Evolutionary conservation across 2,797 vertebrate species (phyloP).

Genomic region (Melanotaenia maccullochi): DNA sequence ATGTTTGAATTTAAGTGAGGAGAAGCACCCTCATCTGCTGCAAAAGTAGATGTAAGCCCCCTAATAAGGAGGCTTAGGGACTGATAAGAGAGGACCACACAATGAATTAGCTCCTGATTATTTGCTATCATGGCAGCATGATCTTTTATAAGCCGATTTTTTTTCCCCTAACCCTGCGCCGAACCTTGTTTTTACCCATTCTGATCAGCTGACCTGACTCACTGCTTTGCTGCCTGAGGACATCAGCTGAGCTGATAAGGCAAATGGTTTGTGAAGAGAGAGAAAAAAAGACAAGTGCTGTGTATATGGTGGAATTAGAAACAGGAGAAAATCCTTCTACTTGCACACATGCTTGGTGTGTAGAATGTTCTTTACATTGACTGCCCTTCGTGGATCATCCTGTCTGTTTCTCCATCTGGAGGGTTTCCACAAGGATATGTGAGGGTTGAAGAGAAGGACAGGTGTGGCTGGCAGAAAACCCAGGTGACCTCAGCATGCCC

Average conservation of each 20-base stretch:
- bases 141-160: slow-evolving; percentile 78
- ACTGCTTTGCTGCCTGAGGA: slow-evolving; percentile 37
- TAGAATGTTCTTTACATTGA: slow-evolving; percentile 9
- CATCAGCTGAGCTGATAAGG: slow-evolving; percentile 47
- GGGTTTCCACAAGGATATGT: slow-evolving; percentile 43
- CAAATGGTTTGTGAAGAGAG: slow-evolving; percentile 23
- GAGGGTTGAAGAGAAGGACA: slow-evolving; percentile 57
- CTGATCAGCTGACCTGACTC: slow-evolving; percentile 53
- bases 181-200: slow-evolving; percentile 50
- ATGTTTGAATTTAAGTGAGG: slow-evolving; percentile 66
- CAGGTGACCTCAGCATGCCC: slow-evolving; percentile 67
- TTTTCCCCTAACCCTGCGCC: slow-evolving; percentile 53
- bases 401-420: slow-evolving; percentile 47
- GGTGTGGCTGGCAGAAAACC: slow-evolving; percentile 61
- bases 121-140: slow-evolving; percentile 76
- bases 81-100: slow-evolving; percentile 70
- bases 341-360: slow-evolving; percentile 26
- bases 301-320: slow-evolving; percentile 31
- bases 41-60: slow-evolving; percentile 80
- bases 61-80: slow-evolving; percentile 81
- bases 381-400: slow-evolving; percentile 36
- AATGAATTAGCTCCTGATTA: slow-evolving; percentile 81
- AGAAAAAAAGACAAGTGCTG: slow-evolving; percentile 21
- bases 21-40: slow-evolving; percentile 68
- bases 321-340: slow-evolving; percentile 28